Evolutionary conservation across 2,888 invertebrate genomes (phyloP).

Genomic region (Nysson spinosus): DNA sequence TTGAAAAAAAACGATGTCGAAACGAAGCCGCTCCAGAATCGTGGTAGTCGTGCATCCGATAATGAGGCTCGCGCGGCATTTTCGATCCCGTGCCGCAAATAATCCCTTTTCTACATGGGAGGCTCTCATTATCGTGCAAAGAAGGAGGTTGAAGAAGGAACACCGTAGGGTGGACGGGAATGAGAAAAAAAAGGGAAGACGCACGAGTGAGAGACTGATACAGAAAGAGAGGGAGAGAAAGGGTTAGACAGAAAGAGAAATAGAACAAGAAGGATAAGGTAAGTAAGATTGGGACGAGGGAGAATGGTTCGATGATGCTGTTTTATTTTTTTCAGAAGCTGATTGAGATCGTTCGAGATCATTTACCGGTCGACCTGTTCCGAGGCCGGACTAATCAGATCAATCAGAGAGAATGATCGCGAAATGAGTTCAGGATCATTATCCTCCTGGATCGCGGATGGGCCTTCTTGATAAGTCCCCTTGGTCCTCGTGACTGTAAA

Average conservation of each 20-base stretch:
- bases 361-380: conserved; percentile 72
- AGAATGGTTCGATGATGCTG: conserved; percentile 43
- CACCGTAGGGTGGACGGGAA: conserved; percentile 14
- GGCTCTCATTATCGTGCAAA: conserved; percentile 68
- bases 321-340: conserved; percentile 75
- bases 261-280: conserved; percentile 6
- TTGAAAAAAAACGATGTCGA: conserved; percentile 48
- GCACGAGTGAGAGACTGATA: conserved; percentile 8
- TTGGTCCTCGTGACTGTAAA: conserved; percentile 69
- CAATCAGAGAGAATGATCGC: conserved; percentile 73
- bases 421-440: conserved; percentile 69
- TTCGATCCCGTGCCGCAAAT: conserved; percentile 61
- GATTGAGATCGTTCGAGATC: conserved; percentile 74
- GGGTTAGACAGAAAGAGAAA: not conserved
- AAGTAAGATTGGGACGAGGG: conserved; percentile 17
- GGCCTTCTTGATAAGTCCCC: conserved; percentile 32
- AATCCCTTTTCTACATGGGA: conserved; percentile 71
- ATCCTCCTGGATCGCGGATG: conserved; percentile 48
- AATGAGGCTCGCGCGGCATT: conserved; percentile 60
- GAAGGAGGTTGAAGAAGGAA: conserved; percentile 20
- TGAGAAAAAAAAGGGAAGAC: conserved; percentile 37
- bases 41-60: conserved; percentile 67
- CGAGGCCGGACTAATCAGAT: conserved; percentile 73
- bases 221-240: conserved; percentile 1
- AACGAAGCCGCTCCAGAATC: conserved; percentile 65